Evolutionary conservation across 2,113 vertebrate genomes (phyloP), one percentile per base, ranked within the genome.

Genomic region (Cisticola juncidis): DNA sequence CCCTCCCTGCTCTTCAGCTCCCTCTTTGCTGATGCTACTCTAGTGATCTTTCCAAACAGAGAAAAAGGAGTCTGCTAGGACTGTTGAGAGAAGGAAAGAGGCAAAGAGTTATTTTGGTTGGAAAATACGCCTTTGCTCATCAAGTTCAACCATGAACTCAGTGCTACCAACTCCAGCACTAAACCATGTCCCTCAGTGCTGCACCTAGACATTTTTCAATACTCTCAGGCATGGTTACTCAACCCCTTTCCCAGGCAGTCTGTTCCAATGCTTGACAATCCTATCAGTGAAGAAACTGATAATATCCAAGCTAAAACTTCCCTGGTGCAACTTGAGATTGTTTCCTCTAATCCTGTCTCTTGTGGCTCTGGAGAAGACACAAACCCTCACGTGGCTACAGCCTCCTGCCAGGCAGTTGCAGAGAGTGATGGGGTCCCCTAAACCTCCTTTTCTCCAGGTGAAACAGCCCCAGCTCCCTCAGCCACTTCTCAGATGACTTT

Each of bases 341-440:
- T 47, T 66, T 73, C 15, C 7, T 80, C 22, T 73, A 31, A 54
- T 68, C 5, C 14, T 66, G 5, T 53, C 0, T 0, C 29, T 61
- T 36, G 13, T 47, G 47, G 20, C 12, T 36, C 24, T 53, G 26
- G n/a, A 36, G 31, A 61, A 33, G 47, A 47, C 13, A 10, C 29
- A 0, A 1, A 48, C 4, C 6, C 29, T 12, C 25, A 60, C 12
- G 10, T 61, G 35, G 12, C 25, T 60, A 20, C 45, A 14, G 4
- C 9, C 12, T 53, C 18, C 29, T 47, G 7, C 40, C 60, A 42
- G 26, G 40, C 5, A 40, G 13, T 2, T 69, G 7, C 50, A 56
- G 23, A 61, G 20, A 31, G 12, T 0, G 1, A 15, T 18, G 9
- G 51, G 8, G 12, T 36, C 14, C 22, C 3, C 9, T 10, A 11